Conservation (phyloP, 2,797 vertebrate species). For the Crypturellus tataupa region DNA sequence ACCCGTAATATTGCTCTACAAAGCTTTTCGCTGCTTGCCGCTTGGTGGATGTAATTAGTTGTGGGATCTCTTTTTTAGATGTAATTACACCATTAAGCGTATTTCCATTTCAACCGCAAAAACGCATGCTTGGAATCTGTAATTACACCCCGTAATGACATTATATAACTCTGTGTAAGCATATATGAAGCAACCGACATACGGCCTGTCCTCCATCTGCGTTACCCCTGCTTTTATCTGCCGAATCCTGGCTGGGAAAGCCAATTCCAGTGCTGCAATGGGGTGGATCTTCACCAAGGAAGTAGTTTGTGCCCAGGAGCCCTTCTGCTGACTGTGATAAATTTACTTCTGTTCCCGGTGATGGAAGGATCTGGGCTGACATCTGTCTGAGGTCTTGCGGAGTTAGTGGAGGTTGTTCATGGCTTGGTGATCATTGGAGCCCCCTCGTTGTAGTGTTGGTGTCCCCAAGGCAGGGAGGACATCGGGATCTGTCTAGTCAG, state of each 20-base stretch:
- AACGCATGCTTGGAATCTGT: background rate
- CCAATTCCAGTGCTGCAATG: accelerated
- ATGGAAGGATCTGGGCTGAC: background rate
- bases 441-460: background rate
- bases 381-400: background rate
- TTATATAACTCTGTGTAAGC: background rate
- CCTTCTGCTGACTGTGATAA: background rate
- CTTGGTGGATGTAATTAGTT: conserved; percentile 44
- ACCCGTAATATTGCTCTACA: background rate
- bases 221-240: background rate
- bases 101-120: conserved; percentile 18
- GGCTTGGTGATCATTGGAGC: background rate
- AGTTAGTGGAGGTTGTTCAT: background rate
- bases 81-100: conserved; percentile 34
- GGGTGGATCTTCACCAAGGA: background rate
- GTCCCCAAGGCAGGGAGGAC: background rate
- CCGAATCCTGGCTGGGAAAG: background rate
- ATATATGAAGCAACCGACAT: background rate
- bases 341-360: background rate
- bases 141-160: conserved; percentile 1
- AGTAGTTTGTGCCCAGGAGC: background rate
- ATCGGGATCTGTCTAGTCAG: background rate
- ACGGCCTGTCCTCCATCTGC: background rate
- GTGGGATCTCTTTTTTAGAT: conserved; percentile 30
- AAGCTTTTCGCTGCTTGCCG: conserved; percentile 18